Evolutionary conservation across 2,113 vertebrate species (phyloP).

Genomic region (Hypanus sabinus): DNA sequence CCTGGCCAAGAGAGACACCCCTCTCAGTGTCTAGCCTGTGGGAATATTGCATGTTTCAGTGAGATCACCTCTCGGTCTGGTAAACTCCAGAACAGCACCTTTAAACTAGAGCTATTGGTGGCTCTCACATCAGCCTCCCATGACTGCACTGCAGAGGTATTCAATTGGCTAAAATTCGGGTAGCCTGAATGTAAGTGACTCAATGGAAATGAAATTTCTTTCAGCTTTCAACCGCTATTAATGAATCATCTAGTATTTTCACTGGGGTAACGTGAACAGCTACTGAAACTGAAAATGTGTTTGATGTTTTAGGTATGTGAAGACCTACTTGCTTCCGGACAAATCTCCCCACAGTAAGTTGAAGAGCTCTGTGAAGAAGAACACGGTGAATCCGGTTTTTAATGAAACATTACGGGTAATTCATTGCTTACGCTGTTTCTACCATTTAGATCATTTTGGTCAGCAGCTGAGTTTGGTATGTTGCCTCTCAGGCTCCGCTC

Average conservation of each 20-base stretch:
- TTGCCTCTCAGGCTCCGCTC: no score
- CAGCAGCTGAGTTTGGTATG: no score
- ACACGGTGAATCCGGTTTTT: conserved; percentile 69
- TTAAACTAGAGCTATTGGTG: no score
- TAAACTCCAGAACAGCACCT: no score
- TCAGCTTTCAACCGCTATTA: neutral
- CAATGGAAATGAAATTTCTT: neutral
- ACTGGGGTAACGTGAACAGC: neutral
- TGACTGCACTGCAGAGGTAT: neutral
- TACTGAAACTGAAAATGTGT: neutral
- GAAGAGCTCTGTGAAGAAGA: conserved; percentile 74
- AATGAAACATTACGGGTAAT: conserved; percentile 76
- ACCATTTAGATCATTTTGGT: neutral
- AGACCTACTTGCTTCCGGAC: conserved; percentile 72
- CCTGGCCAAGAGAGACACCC: no score
- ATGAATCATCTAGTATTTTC: neutral
- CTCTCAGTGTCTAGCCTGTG: no score
- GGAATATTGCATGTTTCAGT: no score
- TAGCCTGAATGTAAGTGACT: neutral
- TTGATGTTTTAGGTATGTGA: conserved; percentile 67
- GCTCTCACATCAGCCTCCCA: neutral
- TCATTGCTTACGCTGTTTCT: neutral
- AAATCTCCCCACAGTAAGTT: conserved; percentile 64
- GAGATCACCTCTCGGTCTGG: no score
- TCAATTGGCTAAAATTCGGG: neutral